Evolutionary conservation across 2,113 vertebrate genomes (phyloP).

Genomic region (Centrocercus urophasianus): DNA sequence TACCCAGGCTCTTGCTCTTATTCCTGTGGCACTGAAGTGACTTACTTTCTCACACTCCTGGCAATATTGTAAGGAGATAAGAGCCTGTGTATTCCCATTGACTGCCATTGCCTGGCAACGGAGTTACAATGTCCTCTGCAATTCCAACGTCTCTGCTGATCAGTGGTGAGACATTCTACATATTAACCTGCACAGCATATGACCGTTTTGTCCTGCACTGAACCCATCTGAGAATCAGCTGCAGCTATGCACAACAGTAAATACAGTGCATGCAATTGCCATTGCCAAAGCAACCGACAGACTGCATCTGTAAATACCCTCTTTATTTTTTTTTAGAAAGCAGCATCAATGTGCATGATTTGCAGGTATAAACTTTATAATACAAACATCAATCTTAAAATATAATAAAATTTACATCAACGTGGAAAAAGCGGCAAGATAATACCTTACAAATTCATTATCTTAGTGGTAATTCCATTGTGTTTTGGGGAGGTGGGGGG

Average conservation of each 20-base stretch:
- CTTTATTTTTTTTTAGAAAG: conserved; percentile 75
- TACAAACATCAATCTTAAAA: conserved; percentile 62
- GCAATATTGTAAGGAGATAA: rapidly evolving
- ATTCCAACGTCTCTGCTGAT: background rate
- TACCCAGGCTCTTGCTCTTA: background rate
- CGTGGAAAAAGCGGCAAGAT: conserved; percentile 68
- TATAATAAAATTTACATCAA: conserved; percentile 78
- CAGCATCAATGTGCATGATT: conserved; percentile 76
- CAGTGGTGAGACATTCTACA: background rate
- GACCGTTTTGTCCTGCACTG: background rate
- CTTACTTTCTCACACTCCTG: rapidly evolving
- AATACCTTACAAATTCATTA: conserved; percentile 70
- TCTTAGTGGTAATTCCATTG: conserved; percentile 46
- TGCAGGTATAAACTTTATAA: conserved; percentile 69
- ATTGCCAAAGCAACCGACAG: background rate
- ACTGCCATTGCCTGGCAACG: rapidly evolving
- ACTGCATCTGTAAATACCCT: conserved; percentile 57
- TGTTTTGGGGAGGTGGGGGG: background rate
- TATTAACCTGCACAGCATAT: background rate
- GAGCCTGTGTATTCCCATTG: background rate
- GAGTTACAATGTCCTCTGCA: rapidly evolving
- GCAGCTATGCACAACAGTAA: background rate
- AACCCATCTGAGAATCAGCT: background rate
- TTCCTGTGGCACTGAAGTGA: rapidly evolving
- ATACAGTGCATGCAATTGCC: background rate